Evolutionary conservation across 2,888 invertebrate genomes (phyloP), one percentile per base, ranked within the genome.

Genomic region (Cheilosia vulpina): DNA sequence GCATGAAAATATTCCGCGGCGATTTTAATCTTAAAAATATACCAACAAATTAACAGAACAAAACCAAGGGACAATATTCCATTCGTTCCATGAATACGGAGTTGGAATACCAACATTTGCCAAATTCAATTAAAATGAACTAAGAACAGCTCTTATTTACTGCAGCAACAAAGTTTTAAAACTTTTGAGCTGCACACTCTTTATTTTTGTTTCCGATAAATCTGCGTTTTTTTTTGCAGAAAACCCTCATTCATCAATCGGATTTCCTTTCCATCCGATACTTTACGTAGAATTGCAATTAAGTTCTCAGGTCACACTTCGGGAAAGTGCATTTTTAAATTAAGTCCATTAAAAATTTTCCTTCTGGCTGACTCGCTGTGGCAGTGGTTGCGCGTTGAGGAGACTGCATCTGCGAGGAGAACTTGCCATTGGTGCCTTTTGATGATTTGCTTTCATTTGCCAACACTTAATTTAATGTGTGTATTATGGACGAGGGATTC

Each of bases 301-400:
- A 84, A 84, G 84, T 75, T 84, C 84, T 71, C 84, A 84, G 73
- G 79, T 84, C 84, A 79, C 84, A 84, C 84, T 84, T 84, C 65
- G 73, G 78, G 47, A 71, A 78, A 84, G 84, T 84, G 84, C 75
- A 84, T 79, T 78, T 83, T 79, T 75, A 84, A 84, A 84, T 84
- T 84, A 84, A 84, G 79, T 84, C 84, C 79, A 84, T 84, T 83
- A 83, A 83, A 83, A 83, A 83, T 83, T 83, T 83, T 83, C 83
- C 83, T 83, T 72, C 62, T 68, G 68, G 73, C 68, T 83, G 83
- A 78, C 47, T 83, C 50, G 66, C 78, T 60, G 45, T 55, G 65
- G 19, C 58, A 15, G 21, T 50, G 41, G 47, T 24, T 58, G 41
- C 66, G 27, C 31, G 17, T 45, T 19, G 45, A 45, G 65, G 38